These are phyloP conservation scores for Mastigias papua DNA, from an alignment of 30 jellyfish, hydroid and myxozoan species.

Conservation along the genomic window DNA sequence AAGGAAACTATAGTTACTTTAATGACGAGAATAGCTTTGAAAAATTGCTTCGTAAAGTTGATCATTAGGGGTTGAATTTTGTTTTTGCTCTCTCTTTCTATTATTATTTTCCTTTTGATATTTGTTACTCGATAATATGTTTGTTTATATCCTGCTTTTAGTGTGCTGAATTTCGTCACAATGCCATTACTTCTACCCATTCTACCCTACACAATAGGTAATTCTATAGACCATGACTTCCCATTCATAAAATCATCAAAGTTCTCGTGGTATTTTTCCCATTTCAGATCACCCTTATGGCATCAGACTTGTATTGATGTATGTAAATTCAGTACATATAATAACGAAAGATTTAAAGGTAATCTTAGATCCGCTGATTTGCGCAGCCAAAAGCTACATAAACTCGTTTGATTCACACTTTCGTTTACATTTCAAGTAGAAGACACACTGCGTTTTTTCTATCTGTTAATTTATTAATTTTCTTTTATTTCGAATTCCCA, in stretches of 20 bases:
- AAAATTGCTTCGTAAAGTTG: conserved; percentile 14
- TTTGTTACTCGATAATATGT: background rate
- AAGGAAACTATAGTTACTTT: background rate
- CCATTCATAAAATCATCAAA: background rate
- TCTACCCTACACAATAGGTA: conserved; percentile 1
- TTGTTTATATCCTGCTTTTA: background rate
- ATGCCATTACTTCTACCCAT: background rate
- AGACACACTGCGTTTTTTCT: background rate
- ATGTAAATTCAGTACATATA: background rate
- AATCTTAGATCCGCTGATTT: background rate
- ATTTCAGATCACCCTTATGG: conserved; percentile 5
- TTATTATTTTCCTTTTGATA: background rate
- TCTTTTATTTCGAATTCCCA: background rate
- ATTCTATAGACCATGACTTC: conserved; percentile 2
- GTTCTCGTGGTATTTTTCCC: conserved; percentile 15
- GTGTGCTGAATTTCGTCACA: background rate
- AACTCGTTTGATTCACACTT: conserved; percentile 8
- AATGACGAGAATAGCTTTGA: conserved; percentile 3
- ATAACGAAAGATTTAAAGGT: background rate
- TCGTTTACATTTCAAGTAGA: background rate
- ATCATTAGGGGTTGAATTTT: background rate
- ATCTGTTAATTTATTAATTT: background rate
- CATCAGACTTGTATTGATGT: background rate
- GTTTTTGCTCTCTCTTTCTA: background rate
- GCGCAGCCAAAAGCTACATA: conserved; percentile 3